Evolutionary conservation across 1,140 invertebrate genomes (phyloP).

Genomic region (Hydropsyche tenuis): DNA sequence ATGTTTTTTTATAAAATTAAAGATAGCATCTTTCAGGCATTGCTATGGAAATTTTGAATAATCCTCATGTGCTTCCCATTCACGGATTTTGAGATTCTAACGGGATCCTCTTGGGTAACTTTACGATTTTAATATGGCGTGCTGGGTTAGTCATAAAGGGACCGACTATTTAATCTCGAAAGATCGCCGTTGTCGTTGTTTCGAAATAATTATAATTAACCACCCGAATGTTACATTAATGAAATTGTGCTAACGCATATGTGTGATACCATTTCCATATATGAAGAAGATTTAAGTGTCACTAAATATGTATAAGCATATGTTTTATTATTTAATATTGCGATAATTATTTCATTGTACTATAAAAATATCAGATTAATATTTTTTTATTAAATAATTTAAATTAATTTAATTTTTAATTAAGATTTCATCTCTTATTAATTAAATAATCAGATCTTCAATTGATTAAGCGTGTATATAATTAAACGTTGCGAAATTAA

Average conservation of each 20-base stretch:
- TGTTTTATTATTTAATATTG: too few species aligned
- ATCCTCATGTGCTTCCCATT: too few species aligned
- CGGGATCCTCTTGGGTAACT: slow-evolving; percentile 2
- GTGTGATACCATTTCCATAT: neutral
- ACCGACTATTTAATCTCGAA: neutral
- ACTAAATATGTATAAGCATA: too few species aligned
- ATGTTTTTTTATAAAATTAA: too few species aligned
- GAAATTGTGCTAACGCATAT: neutral
- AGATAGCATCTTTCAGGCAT: too few species aligned
- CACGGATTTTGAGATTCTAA: neutral
- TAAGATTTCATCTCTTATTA: too few species aligned
- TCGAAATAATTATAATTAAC: slow-evolving; percentile 6
- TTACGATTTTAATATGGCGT: slow-evolving; percentile 22
- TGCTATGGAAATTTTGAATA: too few species aligned
- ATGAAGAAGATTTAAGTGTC: too few species aligned
- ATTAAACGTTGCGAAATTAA: neutral
- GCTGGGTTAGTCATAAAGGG: neutral
- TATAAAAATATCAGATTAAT: too few species aligned
- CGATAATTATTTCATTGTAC: too few species aligned
- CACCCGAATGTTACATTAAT: neutral
- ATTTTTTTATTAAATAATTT: neutral
- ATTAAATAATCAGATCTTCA: neutral
- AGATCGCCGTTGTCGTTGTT: neutral
- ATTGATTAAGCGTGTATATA: neutral
- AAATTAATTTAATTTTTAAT: too few species aligned